Conservation (phyloP, 2,797 vertebrate species). For the Catostomus latipinnis region DNA sequence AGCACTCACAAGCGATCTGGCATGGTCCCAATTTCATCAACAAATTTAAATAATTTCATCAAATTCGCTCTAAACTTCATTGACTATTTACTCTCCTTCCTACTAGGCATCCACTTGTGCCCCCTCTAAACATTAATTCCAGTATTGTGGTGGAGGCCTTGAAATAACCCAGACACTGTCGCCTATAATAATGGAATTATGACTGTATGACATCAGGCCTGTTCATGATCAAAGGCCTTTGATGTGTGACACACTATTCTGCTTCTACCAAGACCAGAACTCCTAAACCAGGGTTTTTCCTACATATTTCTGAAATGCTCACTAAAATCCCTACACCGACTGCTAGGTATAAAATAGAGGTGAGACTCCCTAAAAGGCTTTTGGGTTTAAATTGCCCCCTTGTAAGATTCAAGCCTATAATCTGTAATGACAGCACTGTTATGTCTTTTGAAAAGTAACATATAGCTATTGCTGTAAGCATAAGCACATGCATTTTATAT, state of each 20-base stretch:
- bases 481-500: slow-evolving; percentile 12
- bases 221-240: slow-evolving; percentile 70
- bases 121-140: slow-evolving; percentile 68
- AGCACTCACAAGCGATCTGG: slow-evolving; percentile 21
- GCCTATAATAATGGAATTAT: slow-evolving; percentile 75
- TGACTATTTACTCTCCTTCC: slow-evolving; percentile 19
- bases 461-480: neutral
- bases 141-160: slow-evolving; percentile 60
- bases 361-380: neutral
- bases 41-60: slow-evolving; percentile 71
- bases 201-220: slow-evolving; percentile 76
- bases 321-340: slow-evolving; percentile 12
- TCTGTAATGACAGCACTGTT: slow-evolving; percentile 11
- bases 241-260: slow-evolving; percentile 44
- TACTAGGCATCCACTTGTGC: slow-evolving; percentile 31
- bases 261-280: slow-evolving; percentile 3
- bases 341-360: slow-evolving; percentile 17
- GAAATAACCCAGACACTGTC: slow-evolving; percentile 73
- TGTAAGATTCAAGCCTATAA: slow-evolving; percentile 23
- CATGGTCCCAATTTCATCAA: slow-evolving; percentile 52
- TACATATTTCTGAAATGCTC: neutral
- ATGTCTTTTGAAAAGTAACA: slow-evolving; percentile 3
- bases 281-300: neutral
- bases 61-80: slow-evolving; percentile 62
- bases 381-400: slow-evolving; percentile 13